Evolutionary conservation across 2,888 invertebrate genomes (phyloP).

Genomic region (Parelbella ahira): DNA sequence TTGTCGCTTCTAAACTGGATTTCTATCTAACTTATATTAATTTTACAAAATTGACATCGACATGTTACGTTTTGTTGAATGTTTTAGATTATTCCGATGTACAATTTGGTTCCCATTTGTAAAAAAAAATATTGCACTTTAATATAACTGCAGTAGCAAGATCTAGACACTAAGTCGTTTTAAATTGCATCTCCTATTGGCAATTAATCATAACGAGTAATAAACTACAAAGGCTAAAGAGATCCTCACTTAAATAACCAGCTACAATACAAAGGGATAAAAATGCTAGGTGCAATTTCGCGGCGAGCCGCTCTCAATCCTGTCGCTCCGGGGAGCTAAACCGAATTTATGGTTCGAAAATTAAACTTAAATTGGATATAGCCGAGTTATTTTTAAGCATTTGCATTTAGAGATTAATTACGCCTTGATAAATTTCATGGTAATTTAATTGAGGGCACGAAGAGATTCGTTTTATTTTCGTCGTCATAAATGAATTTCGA

Average conservation of each 20-base stretch:
- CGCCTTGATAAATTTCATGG: conserved; percentile 46
- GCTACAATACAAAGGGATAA: conserved; percentile 69
- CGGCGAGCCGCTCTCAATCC: conserved; percentile 60
- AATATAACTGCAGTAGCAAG: no score
- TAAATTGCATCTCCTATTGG: conserved; percentile 31
- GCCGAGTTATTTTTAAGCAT: conserved; percentile 65
- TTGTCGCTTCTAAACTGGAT: conserved; percentile 19
- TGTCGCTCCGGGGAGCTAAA: conserved; percentile 69
- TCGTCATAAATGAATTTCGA: conserved; percentile 3
- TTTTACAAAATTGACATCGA: not conserved
- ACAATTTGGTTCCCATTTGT: not conserved
- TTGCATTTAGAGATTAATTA: conserved; percentile 63
- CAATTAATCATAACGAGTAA: conserved; percentile 57
- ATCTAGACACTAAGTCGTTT: conserved; percentile 12
- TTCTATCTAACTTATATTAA: conserved; percentile 1
- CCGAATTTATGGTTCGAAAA: conserved; percentile 75
- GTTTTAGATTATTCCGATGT: no score
- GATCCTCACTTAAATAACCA: conserved; percentile 57
- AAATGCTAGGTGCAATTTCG: conserved; percentile 71
- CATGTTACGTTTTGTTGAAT: not conserved
- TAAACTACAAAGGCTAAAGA: conserved; percentile 51
- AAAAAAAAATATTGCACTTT: not conserved
- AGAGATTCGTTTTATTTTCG: conserved; percentile 31
- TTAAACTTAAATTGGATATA: conserved; percentile 76
- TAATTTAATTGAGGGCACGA: conserved; percentile 40